Conservation (phyloP, 2,888 invertebrate species). For the Leuctra nigra region DNA sequence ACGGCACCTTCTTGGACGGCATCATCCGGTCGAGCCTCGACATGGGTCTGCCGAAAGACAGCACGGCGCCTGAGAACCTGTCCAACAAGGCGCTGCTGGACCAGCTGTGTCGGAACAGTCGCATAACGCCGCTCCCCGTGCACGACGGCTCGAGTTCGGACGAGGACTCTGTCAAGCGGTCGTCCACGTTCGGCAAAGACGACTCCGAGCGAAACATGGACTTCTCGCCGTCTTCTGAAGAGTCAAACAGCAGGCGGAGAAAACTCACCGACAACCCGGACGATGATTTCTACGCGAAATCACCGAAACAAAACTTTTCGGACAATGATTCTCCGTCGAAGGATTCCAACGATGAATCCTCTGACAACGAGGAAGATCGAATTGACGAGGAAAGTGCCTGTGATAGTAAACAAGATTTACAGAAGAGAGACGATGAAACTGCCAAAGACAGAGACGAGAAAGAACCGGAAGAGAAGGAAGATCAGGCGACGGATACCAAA, state of each 20-base stretch:
- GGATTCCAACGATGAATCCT: slow-evolving; percentile 35
- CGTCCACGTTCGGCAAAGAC: slow-evolving; percentile 5
- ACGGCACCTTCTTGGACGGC: slow-evolving; percentile 74
- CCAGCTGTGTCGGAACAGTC: slow-evolving; percentile 57
- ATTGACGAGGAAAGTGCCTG: slow-evolving; percentile 41
- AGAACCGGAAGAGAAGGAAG: slow-evolving; percentile 22
- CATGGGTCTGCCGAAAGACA: slow-evolving; percentile 46
- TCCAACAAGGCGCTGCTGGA: slow-evolving; percentile 58
- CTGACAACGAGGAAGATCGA: slow-evolving; percentile 13
- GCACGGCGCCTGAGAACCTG: slow-evolving; percentile 43
- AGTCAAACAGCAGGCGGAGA: slow-evolving; percentile 2
- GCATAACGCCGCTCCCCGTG: slow-evolving; percentile 45
- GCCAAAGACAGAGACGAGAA: slow-evolving; percentile 27
- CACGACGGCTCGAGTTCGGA: slow-evolving; percentile 29
- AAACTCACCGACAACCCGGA: slow-evolving; percentile 39
- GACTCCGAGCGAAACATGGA: slow-evolving; percentile 6
- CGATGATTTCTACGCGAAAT: slow-evolving; percentile 43
- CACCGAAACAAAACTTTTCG: slow-evolving; percentile 23
- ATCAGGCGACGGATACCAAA: slow-evolving; percentile 27
- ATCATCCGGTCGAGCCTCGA: slow-evolving; percentile 77
- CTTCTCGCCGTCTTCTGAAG: slow-evolving; percentile 22
- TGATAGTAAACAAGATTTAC: slow-evolving; percentile 46
- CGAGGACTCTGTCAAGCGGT: slow-evolving; percentile 25
- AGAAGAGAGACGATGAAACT: slow-evolving; percentile 29
- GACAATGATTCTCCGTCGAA: slow-evolving; percentile 34